Base-by-base conservation (phyloP, 2,113 vertebrate genomes). In the Macaca mulatta region DNA sequence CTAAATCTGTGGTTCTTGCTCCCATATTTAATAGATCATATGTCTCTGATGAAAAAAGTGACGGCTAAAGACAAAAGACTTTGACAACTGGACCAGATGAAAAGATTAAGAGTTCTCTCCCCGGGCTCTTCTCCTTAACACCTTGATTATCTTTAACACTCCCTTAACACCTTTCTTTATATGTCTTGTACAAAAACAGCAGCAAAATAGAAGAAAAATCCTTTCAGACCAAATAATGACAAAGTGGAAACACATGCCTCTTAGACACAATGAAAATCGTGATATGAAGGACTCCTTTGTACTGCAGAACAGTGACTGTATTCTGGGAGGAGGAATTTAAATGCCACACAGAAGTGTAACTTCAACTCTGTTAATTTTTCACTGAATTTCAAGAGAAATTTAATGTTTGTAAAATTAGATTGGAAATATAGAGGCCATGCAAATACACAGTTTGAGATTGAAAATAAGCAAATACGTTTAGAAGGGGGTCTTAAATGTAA, bases 371-470 rank as follows among this genome's bases (percentile, higher is more conserved):
- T 16, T 92, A 67, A 59, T 75, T 87, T 72, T 80, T 80, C 30
- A 81, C 27, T 92, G 59, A 92, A 84, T 84, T 90, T 93, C 84
- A 92, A 75, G 57, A 87, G 10, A 86, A 95, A 84, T 89, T 82
- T 48, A 70, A 40, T 77, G 32, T 64, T 93, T 57, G 16, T 30
- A 90, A 88, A 95, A 50, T 80, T 81, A 81, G 18, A 95, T 23
- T n/a, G 13, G 57, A 84, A 97, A 96, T 70, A 48, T 27, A 64
- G 35, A 96, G 22, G 12, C 17, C 40, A 52, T 74, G 55, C 8
- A 4, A 95, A 77, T 78, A 70, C 1, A 72, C 13, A 86, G 16
- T 81, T 91, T 95, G 85, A 93, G 57, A 78, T 92, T 55, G 23
- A 92, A 95, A 69, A 93, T 79, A 25, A 92, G n/a, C 17, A 89